These are phyloP conservation scores for Linepithema humile DNA, from an alignment of 1,140 invertebrate genomes.

Conservation along the genomic window DNA sequence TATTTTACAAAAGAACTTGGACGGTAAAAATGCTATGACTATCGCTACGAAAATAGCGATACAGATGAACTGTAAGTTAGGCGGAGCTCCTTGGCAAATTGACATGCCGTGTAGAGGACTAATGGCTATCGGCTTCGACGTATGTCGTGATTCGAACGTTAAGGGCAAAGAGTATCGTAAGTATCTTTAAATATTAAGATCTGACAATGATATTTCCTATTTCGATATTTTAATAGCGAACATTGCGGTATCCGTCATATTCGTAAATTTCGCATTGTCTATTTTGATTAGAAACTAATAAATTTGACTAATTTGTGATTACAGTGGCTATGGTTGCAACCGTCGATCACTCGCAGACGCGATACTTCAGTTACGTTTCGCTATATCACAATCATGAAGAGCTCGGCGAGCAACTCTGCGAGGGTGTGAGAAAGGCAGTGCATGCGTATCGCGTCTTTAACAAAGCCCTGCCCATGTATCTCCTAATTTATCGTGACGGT, in stretches of 20 bases:
- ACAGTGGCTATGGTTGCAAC: slow-evolving; percentile 90
- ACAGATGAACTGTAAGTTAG: slow-evolving; percentile 95
- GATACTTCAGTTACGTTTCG: slow-evolving; percentile 88
- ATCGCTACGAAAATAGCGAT: slow-evolving; percentile 95
- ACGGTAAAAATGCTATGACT: slow-evolving; percentile 86
- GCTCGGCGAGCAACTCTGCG: slow-evolving; percentile 86
- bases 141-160: slow-evolving; percentile 90
- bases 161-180: slow-evolving; percentile 86
- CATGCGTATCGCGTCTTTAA: slow-evolving; percentile 84
- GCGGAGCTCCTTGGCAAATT: slow-evolving; percentile 93
- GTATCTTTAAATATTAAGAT: slow-evolving; percentile 23
- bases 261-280: neutral
- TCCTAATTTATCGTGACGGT: slow-evolving; percentile 91
- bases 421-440: slow-evolving; percentile 86
- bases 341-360: slow-evolving; percentile 86
- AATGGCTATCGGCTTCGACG: slow-evolving; percentile 95
- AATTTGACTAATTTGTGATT: slow-evolving; percentile 5
- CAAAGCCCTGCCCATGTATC: slow-evolving; percentile 84
- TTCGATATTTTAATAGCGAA: neutral
- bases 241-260: neutral
- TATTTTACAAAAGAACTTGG: slow-evolving; percentile 86
- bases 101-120: slow-evolving; percentile 87
- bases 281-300: neutral
- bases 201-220: neutral
- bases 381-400: slow-evolving; percentile 90